Evolutionary conservation across 92 coral and sea anemone genomes (phyloP), one percentile per base, ranked within the genome.

Genomic region (Porites rus): DNA sequence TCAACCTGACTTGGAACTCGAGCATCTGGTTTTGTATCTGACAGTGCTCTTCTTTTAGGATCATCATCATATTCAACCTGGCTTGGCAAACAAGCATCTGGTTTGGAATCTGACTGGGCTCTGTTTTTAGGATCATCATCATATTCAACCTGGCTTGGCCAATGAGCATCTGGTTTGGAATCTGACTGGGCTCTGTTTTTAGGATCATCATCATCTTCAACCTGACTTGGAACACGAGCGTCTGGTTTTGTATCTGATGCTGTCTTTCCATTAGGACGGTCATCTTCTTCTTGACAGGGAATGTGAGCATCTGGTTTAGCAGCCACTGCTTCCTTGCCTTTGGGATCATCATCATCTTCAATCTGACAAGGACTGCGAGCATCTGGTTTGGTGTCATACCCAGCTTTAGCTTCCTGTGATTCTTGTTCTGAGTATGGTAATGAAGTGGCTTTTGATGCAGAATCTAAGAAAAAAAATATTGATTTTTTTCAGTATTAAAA

Each of bases 341-440:
- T 38, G 46, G 46, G 46, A 38, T 38, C 46, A 38, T 38, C 46
- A 38, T 38, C 46, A 38, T 38, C 46, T 38, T 78, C 82, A 16
- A 38, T 4, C 7, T 38, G 46, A 38, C 46, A 38, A 4, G 71
- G 82, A 38, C 12, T 56, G 17, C 61, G 61, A 8, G 61, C 71
- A 43, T 78, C 82, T 31, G 51, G 66, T 19, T 75, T 75, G 58
- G 9, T 8, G 10, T 75, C 79, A 12, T 18, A 8, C 50, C 50
- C 46, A 38, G 46, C 72, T 10, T 52, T 43, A 21, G 38, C 56
- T 6, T 70, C 77, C 10, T 28, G 20, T 8, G 51, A 71, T 28
- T 81, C 86, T 81, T 81, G 86, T 59, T 24, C 58, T 4, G 86
- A 77, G 20, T 54, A 12, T 28, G 59, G 53, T 24, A 31, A 1